These are phyloP conservation scores for Phylloscopus trochiloides DNA, from an alignment of 2,113 vertebrate genomes.

Conservation along the genomic window DNA sequence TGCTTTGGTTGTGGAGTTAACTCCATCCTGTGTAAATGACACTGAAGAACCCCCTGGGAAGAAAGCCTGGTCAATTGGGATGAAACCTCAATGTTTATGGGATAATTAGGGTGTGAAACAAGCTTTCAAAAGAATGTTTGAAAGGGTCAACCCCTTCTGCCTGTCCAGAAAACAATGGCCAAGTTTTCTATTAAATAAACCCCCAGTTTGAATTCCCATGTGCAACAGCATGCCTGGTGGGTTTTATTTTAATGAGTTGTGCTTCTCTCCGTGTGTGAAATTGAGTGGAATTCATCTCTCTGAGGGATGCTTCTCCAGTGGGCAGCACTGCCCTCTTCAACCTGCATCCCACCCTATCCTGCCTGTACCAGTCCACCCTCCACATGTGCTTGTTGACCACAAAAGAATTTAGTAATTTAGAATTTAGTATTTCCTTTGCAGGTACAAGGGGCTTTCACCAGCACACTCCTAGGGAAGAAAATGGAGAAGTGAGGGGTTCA, in stretches of 20 bases:
- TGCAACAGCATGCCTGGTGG: not conserved
- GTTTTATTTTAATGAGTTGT: not conserved
- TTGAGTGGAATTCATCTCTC: not conserved
- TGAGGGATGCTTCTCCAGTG: not conserved
- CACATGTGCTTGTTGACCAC: rapidly evolving
- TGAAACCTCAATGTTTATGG: not conserved
- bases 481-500: not conserved
- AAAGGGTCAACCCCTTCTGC: not conserved
- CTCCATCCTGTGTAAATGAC: not conserved
- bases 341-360: not conserved
- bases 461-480: not conserved
- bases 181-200: not conserved
- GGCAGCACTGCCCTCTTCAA: not conserved
- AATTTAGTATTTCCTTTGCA: not conserved
- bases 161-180: not conserved
- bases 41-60: not conserved
- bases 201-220: not conserved
- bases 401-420: not conserved
- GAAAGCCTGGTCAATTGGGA: not conserved
- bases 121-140: not conserved
- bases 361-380: not conserved
- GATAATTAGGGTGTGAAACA: not conserved
- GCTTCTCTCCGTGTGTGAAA: not conserved
- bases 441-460: not conserved
- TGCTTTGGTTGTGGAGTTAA: not conserved